phyloP scores from a whole-genome alignment of 2,888 invertebrate species.

The Portevinia maculata region DNA sequence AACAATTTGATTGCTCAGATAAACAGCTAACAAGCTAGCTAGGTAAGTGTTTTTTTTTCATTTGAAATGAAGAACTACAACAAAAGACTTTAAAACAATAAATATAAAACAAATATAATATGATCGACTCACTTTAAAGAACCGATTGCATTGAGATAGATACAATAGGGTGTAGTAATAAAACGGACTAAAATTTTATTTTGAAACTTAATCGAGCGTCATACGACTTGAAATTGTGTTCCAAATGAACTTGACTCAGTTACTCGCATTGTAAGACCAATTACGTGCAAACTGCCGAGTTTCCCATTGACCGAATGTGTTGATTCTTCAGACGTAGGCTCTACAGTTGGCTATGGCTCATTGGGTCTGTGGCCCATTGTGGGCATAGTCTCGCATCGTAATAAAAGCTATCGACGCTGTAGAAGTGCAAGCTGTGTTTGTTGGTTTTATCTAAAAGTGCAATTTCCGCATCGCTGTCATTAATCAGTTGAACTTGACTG shows the following conservation, averaged over 20 bases:
- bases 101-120: slow-evolving; percentile 8
- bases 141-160: not conserved
- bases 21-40: slow-evolving; percentile 22
- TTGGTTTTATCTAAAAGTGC: slow-evolving; percentile 30
- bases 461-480: slow-evolving; percentile 58
- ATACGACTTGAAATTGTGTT: slow-evolving; percentile 21
- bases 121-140: slow-evolving; percentile 15
- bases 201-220: slow-evolving; percentile 44
- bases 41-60: not conserved
- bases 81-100: not conserved
- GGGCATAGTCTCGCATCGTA: slow-evolving; percentile 16
- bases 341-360: slow-evolving; percentile 51
- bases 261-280: slow-evolving; percentile 47
- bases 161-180: not conserved
- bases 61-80: not conserved
- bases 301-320: slow-evolving; percentile 50
- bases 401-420: slow-evolving; percentile 29
- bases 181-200: slow-evolving; percentile 1
- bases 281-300: slow-evolving; percentile 61
- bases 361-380: slow-evolving; percentile 30
- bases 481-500: slow-evolving; percentile 72
- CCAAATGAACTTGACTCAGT: slow-evolving; percentile 61
- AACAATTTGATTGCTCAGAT: slow-evolving; percentile 34
- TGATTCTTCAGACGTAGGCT: slow-evolving; percentile 45
- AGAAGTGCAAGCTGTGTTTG: slow-evolving; percentile 36